These are phyloP conservation scores for Cephus spinipes DNA, from an alignment of 2,888 invertebrate species.

Conservation along the genomic window DNA sequence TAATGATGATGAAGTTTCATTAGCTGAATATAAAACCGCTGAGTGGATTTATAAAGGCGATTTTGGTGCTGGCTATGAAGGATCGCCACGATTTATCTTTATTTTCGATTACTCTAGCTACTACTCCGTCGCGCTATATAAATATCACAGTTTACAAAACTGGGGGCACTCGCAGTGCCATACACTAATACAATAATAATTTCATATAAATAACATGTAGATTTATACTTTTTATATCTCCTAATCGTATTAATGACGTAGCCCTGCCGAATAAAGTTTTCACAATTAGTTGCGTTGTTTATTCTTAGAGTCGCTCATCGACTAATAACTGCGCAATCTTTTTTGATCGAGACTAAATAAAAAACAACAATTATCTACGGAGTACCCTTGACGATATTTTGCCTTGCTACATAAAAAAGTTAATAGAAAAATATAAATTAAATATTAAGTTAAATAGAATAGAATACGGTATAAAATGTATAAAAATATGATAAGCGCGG, in stretches of 20 bases:
- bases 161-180: constrained; percentile 45
- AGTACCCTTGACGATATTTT: no score
- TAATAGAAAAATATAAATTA: constrained; percentile 27
- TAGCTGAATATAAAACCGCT: background rate
- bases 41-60: background rate
- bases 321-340: no score
- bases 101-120: constrained; percentile 15
- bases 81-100: constrained; percentile 7
- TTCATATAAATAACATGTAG: constrained; percentile 26
- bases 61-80: background rate
- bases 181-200: constrained; percentile 20
- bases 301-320: no score
- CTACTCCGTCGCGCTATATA: constrained; percentile 37
- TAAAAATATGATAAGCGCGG: constrained; percentile 15
- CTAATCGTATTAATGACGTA: no score
- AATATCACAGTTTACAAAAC: constrained; percentile 65
- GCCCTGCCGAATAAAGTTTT: background rate
- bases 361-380: no score
- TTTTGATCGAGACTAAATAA: no score
- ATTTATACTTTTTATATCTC: background rate
- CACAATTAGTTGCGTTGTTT: background rate
- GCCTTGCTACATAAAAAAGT: background rate
- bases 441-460: constrained; percentile 33
- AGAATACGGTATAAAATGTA: constrained; percentile 11
- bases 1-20: no score